phyloP scores from a whole-genome alignment of 1,140 invertebrate genomes.

The Drosophila ananassae region DNA sequence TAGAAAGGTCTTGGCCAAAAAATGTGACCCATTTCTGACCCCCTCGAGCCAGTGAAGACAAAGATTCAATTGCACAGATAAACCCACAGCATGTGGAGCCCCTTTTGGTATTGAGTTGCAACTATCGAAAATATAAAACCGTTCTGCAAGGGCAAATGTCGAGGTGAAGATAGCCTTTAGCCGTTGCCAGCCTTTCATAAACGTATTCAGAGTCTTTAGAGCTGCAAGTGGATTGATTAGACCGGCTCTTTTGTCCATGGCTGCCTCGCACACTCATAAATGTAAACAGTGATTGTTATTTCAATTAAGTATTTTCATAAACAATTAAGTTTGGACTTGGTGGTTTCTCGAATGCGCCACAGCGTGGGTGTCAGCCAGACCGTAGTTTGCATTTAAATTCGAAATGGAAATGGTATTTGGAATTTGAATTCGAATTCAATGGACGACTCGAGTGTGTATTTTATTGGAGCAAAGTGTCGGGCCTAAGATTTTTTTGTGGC shows the following conservation, averaged over 20 bases:
- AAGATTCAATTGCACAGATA: slow-evolving; percentile 34
- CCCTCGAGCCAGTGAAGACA: slow-evolving; percentile 14
- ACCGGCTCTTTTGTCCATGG: slow-evolving; percentile 58
- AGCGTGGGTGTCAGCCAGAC: slow-evolving; percentile 55
- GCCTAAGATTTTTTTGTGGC: slow-evolving; percentile 29
- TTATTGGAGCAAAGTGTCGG: slow-evolving; percentile 53
- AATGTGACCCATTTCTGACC: slow-evolving; percentile 17
- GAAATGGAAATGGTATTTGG: slow-evolving; percentile 45
- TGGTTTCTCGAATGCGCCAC: slow-evolving; percentile 28
- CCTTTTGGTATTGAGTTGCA: slow-evolving; percentile 25
- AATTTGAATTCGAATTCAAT: slow-evolving; percentile 35
- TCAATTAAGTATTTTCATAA: slow-evolving; percentile 78
- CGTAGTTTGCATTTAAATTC: slow-evolving; percentile 57
- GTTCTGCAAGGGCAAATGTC: slow-evolving; percentile 57
- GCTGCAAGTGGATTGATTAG: slow-evolving; percentile 65
- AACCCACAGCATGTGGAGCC: slow-evolving; percentile 28
- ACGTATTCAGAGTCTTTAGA: slow-evolving; percentile 6
- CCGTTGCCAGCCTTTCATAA: slow-evolving; percentile 61
- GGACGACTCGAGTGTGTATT: slow-evolving; percentile 36
- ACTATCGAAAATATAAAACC: slow-evolving; percentile 35
- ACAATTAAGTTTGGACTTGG: slow-evolving; percentile 68
- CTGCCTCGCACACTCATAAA: slow-evolving; percentile 39
- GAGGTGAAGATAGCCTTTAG: slow-evolving; percentile 60
- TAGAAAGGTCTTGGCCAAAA: slow-evolving; percentile 24
- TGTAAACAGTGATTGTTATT: slow-evolving; percentile 70